Conservation (phyloP, 2,888 invertebrate species). For the Drosophila ustulata region DNA sequence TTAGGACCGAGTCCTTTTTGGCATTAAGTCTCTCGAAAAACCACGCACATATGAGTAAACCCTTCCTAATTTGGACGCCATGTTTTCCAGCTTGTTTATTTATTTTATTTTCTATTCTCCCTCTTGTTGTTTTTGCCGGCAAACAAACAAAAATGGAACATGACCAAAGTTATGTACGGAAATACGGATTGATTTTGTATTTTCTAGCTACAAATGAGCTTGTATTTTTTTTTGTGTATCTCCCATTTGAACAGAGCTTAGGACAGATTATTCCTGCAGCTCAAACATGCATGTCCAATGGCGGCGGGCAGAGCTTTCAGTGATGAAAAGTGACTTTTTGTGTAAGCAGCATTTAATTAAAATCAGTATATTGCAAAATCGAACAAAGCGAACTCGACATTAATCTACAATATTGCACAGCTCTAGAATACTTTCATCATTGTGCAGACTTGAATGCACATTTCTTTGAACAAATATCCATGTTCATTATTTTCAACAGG, state of each 20-base stretch:
- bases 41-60: slow-evolving; percentile 25
- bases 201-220: slow-evolving; percentile 57
- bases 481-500: too few relatives aligned
- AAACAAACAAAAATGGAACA: slow-evolving; percentile 41
- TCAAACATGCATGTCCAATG: slow-evolving; percentile 6
- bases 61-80: slow-evolving; percentile 53
- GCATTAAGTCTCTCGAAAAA: slow-evolving; percentile 50
- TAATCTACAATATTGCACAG: too few relatives aligned
- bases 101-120: slow-evolving; percentile 12
- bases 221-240: slow-evolving; percentile 17
- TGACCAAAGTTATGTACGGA: slow-evolving; percentile 47
- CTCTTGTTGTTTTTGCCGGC: slow-evolving; percentile 20
- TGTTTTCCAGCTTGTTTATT: slow-evolving; percentile 42
- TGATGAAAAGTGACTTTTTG: background rate
- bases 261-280: slow-evolving; percentile 32
- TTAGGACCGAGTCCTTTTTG: slow-evolving; percentile 64
- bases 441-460: too few relatives aligned
- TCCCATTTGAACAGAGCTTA: slow-evolving; percentile 22
- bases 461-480: too few relatives aligned
- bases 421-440: too few relatives aligned
- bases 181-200: slow-evolving; percentile 63
- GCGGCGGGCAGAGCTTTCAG: background rate
- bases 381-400: too few relatives aligned
- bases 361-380: background rate
- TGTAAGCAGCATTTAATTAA: background rate